Conservation (phyloP, 2,113 vertebrate species). For the Pampusana beccarii region DNA sequence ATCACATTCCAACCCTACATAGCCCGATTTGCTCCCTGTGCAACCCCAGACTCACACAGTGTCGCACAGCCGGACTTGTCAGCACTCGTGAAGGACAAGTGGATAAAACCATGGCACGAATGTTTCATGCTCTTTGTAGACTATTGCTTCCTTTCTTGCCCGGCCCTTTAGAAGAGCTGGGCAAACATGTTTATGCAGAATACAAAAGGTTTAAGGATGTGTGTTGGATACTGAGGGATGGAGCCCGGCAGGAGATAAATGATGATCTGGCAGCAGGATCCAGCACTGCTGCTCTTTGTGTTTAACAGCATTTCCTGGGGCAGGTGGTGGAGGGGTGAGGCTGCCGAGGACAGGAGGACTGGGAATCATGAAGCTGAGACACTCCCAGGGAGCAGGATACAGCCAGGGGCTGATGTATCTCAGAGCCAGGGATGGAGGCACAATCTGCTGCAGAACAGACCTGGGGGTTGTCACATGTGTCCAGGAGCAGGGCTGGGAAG, state of each 20-base stretch:
- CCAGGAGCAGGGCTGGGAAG: background rate
- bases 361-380: background rate
- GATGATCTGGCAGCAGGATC: background rate
- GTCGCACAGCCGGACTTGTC: rapidly evolving
- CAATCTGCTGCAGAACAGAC: background rate
- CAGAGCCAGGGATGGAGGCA: background rate
- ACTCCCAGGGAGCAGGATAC: background rate
- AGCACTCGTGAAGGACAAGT: background rate
- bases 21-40: background rate
- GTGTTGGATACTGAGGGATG: background rate
- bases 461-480: rapidly evolving
- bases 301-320: background rate
- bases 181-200: conserved; percentile 24
- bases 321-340: background rate
- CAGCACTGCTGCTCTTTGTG: background rate
- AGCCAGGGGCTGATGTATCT: background rate
- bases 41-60: background rate
- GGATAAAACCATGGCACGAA: background rate
- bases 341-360: background rate
- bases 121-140: background rate
- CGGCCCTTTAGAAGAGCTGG: background rate
- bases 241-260: background rate
- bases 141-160: background rate
- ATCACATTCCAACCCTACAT: background rate
- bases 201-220: conserved; percentile 12